Conservation (phyloP, 2,888 invertebrate species). For the Microctonus hyperodae region DNA sequence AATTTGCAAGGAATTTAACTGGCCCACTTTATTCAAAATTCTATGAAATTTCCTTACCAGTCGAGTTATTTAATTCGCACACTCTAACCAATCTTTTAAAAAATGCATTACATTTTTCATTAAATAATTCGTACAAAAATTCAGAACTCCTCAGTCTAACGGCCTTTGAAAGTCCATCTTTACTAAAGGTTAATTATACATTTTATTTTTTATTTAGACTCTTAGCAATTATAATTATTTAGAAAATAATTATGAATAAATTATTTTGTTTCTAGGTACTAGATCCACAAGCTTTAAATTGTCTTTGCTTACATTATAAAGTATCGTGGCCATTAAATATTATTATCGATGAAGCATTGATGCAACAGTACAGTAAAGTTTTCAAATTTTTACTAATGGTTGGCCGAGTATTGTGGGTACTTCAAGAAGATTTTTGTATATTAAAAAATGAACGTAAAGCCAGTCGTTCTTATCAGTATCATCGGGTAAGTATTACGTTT, state of each 20-base stretch:
- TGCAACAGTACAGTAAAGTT: conserved; percentile 75
- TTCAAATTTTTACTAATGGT: conserved; percentile 80
- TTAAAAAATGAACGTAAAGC: conserved; percentile 70
- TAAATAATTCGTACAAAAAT: conserved; percentile 62
- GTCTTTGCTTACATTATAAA: conserved; percentile 74
- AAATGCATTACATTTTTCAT: conserved; percentile 74
- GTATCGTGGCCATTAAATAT: conserved; percentile 82
- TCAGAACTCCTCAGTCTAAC: conserved; percentile 56
- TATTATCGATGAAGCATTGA: conserved; percentile 74
- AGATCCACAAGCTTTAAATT: conserved; percentile 72
- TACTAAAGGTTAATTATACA: conserved; percentile 62
- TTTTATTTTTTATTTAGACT: conserved; percentile 13
- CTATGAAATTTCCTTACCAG: conserved; percentile 71
- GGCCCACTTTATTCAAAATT: conserved; percentile 74
- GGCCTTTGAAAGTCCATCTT: conserved; percentile 48
- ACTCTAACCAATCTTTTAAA: conserved; percentile 75
- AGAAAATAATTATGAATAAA: neutral
- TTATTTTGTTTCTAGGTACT: conserved; percentile 47
- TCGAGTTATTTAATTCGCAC: conserved; percentile 74
- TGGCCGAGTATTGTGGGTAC: conserved; percentile 77
- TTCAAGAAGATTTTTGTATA: conserved; percentile 75
- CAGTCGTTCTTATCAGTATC: conserved; percentile 69
- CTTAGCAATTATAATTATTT: conserved; percentile 7
- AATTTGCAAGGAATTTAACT: conserved; percentile 77
- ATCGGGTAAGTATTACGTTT: conserved; percentile 58